Conservation (phyloP, 2,113 vertebrate genomes). For the Sylvia atricapilla region DNA sequence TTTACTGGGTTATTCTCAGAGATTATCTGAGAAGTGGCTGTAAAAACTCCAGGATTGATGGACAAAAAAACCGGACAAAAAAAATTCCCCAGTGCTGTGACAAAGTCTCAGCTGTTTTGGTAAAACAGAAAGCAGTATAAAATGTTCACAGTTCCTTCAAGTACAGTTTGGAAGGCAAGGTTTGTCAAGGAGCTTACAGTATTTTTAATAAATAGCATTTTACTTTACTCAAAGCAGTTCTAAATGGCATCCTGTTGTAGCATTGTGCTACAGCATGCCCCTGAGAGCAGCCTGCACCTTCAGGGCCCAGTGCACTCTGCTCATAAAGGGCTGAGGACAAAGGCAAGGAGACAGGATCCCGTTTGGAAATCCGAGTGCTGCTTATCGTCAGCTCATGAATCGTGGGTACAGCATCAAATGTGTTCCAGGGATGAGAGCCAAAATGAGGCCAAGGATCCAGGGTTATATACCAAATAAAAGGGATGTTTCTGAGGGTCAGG, state of each 20-base stretch:
- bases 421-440: neutral
- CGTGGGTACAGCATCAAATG: neutral
- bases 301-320: neutral
- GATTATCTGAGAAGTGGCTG: neutral
- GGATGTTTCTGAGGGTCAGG: neutral
- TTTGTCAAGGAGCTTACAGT: neutral
- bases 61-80: neutral
- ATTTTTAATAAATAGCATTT: neutral
- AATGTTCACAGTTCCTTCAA: neutral
- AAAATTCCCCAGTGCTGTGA: neutral
- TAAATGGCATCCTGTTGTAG: neutral
- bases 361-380: neutral
- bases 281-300: neutral
- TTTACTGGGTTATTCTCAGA: neutral
- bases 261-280: neutral
- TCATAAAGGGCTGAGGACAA: neutral
- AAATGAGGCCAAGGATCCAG: neutral
- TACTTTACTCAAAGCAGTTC: neutral
- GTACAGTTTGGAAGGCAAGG: neutral
- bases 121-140: neutral
- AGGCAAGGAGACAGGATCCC: accelerated
- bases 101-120: neutral
- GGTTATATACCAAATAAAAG: neutral
- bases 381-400: neutral
- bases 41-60: neutral